phyloP scores from a whole-genome alignment of 92 coral and sea anemone species.

The Epizoanthus illoricatus region DNA sequence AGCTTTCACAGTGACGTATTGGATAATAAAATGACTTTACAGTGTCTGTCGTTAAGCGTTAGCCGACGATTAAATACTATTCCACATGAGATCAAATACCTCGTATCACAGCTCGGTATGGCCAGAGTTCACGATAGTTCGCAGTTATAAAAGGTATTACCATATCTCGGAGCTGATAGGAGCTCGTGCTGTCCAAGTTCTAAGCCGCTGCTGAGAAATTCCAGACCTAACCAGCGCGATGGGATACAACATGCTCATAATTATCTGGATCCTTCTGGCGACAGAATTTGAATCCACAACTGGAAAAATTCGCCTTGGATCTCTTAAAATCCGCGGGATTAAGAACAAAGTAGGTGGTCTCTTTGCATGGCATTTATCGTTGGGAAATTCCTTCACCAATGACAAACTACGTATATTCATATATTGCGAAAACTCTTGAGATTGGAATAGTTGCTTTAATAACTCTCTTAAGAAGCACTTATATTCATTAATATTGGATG shows the following conservation, averaged over 20 bases:
- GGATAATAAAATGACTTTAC: neutral
- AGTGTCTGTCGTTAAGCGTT: slow-evolving; percentile 24
- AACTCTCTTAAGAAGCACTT: neutral
- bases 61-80: slow-evolving; percentile 31
- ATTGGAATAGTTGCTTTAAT: neutral
- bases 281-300: neutral
- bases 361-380: neutral
- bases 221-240: neutral
- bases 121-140: slow-evolving; percentile 15
- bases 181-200: neutral
- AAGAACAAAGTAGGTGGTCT: slow-evolving; percentile 39
- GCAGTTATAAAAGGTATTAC: slow-evolving; percentile 3
- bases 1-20: slow-evolving; percentile 10
- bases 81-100: slow-evolving; percentile 25
- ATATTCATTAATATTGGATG: neutral
- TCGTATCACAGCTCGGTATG: slow-evolving; percentile 20
- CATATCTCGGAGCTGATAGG: slow-evolving; percentile 17
- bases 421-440: neutral
- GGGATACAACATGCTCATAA: neutral
- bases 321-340: slow-evolving; percentile 12
- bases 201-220: neutral
- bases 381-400: slow-evolving; percentile 1
- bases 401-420: neutral
- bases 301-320: slow-evolving; percentile 26
- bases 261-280: slow-evolving; percentile 13